Base-by-base conservation (phyloP, 2,113 vertebrate species). In the Aix galericulata region DNA sequence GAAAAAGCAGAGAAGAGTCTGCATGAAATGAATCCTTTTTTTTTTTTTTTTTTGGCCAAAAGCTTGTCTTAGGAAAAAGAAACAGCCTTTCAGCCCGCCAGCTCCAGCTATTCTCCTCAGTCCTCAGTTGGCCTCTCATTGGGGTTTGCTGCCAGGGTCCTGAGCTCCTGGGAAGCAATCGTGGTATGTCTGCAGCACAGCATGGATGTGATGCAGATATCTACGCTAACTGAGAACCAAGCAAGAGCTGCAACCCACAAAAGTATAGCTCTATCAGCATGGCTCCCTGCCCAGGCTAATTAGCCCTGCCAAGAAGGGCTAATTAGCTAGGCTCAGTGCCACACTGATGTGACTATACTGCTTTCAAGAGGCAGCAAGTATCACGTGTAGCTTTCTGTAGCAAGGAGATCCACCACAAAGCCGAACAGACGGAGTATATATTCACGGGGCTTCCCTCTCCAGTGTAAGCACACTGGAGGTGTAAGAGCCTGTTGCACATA, bases 321-420 rank as follows among this genome's bases (percentile, higher is more conserved):
- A 97, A 97, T 96, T 97, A 95, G 23, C 84, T 76, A 87, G 96
- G 94, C 96, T 92, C 58, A 17, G 77, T 89, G 93, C 94, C 94
- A 92, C 81, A 87, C 66, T 85, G 93, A 73, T 96, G 93, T 89
- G 96, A 89, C 94, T 96, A 21, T 13, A 75, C 17, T 71, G 40
- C 64, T 91, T 84, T 93, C 83, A 91, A 93, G 81, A 94, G 85
- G 32, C 60, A 87, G 77, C 56, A 81, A 92, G 32, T 36, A 91
- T 62, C 74, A 44, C 20, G 17, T 56, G 74, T 44, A 66, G 62
- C 48, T 82, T 4, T 0, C 83, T 87, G 91, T 31, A 82, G 40
- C 69, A 48, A 2, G 0, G 48, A 68, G 42, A n/a, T 72, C 42
- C 58, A 38, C 31, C 10, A n/a, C 60, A 74, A 82, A 87, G 71